Base-by-base conservation (phyloP, 2,888 invertebrate species). In the Ethmia dodecea region DNA sequence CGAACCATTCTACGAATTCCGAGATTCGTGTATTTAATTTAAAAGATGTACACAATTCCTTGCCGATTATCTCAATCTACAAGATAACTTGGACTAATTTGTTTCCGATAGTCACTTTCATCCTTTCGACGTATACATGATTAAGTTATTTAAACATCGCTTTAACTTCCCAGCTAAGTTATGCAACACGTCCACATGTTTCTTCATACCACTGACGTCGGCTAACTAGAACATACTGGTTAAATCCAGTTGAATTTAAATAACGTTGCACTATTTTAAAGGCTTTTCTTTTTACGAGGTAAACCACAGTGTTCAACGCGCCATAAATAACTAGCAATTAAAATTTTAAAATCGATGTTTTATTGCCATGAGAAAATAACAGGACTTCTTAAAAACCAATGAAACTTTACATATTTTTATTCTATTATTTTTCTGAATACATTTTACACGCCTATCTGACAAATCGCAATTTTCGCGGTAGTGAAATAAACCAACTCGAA, bases 131-230 rank as follows among this genome's bases (percentile, higher is more conserved):
- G n/a, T n/a, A n/a, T n/a, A 22, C 22, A 22, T n/a, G 9, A 22
- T 22, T 35, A 50, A 45, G 40, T 49, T 48, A 49, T 58, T 55
- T 39, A 54, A 52, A 43, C 40, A 42, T 38, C 42, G 47, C 42
- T 49, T 53, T 52, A 60, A 49, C 53, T 60, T 52, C 51, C 59
- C 49, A 55, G 47, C 39, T 32, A 35, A 39, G 59, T 77, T 75
- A 77, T 66, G 72, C 67, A 77, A 76, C 46, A 37, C 39, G 43
- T 46, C 60, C 54, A 55, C 64, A 65, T 49, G 58, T 72, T 73
- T 70, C 72, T 67, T 65, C 62, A 65, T 55, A 45, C 59, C 53
- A 55, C 45, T 57, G 54, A 52, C 40, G 45, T 35, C 45, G 47
- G 15, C 38, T 28, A 44, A 57, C 70, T 57, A 57, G 69, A 60